Conservation (phyloP, 2,888 invertebrate genomes). For the Microplitis manilae region DNA sequence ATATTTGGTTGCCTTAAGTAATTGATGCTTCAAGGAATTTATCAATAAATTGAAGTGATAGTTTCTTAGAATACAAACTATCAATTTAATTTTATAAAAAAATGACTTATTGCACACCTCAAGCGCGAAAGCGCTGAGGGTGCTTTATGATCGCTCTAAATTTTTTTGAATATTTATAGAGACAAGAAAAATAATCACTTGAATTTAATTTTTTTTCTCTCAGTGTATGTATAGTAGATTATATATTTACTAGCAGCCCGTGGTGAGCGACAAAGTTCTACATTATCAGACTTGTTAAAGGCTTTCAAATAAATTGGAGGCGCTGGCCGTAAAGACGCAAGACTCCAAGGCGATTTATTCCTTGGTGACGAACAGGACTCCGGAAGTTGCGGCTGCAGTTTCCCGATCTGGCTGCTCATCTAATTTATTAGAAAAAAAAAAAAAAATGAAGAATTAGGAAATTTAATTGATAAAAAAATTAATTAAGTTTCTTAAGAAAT, state of each 20-base stretch:
- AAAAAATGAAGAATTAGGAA: constrained; percentile 19
- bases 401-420: constrained; percentile 63
- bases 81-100: too few relatives aligned
- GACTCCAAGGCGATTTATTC: constrained; percentile 78
- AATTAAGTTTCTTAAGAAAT: not conserved
- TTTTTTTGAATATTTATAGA: too few relatives aligned
- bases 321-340: constrained; percentile 89
- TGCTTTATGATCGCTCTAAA: too few relatives aligned
- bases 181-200: not conserved
- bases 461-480: constrained; percentile 17
- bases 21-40: too few relatives aligned
- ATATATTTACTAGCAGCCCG: constrained; percentile 61
- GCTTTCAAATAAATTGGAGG: constrained; percentile 88
- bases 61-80: too few relatives aligned
- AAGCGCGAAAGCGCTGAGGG: too few relatives aligned
- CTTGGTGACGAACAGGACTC: constrained; percentile 62
- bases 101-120: too few relatives aligned
- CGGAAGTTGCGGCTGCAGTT: constrained; percentile 58
- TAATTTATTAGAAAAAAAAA: constrained; percentile 35
- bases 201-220: not conserved
- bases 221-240: not conserved
- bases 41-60: too few relatives aligned
- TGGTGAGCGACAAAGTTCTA: constrained; percentile 58
- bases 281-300: constrained; percentile 74
- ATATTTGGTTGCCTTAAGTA: too few relatives aligned